Percentiles rank a stretch among this genome's conserved stretches.
These are phyloP conservation scores for Drosophila bocqueti DNA, from an alignment of 1,140 invertebrate species.

Conservation along the genomic window DNA sequence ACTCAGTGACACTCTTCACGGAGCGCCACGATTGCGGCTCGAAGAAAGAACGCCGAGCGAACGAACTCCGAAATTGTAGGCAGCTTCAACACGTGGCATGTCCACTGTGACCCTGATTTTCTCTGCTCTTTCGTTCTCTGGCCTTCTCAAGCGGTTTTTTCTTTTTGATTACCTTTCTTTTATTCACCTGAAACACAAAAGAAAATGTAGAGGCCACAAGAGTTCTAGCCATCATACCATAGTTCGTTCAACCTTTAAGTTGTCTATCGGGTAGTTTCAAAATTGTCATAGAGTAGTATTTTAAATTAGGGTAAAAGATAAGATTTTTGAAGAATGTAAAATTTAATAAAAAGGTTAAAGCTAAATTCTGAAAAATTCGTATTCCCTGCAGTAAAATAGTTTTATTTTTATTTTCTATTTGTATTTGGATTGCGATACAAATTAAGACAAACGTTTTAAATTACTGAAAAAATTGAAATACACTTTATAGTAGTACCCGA, in stretches of 20 bases:
- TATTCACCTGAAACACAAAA: constrained; percentile 19
- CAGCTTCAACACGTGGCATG: constrained; percentile 72
- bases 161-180: constrained; percentile 25
- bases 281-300: neutral
- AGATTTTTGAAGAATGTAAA: neutral
- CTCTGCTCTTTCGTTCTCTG: constrained; percentile 19
- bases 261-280: neutral
- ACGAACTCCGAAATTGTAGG: constrained; percentile 15
- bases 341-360: neutral
- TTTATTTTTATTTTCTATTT: too few relatives aligned
- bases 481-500: neutral
- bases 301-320: neutral
- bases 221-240: neutral
- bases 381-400: too few relatives aligned
- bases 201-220: constrained; percentile 17
- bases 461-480: neutral
- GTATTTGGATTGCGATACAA: too few relatives aligned
- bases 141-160: constrained; percentile 8
- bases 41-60: constrained; percentile 17
- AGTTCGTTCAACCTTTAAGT: constrained; percentile 65
- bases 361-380: neutral
- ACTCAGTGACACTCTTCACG: constrained; percentile 5
- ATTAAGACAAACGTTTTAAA: neutral
- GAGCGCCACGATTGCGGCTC: constrained; percentile 44
- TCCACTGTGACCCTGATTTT: constrained; percentile 54